phyloP scores from a whole-genome alignment of 2,797 vertebrate species.

The Alauda arvensis region DNA sequence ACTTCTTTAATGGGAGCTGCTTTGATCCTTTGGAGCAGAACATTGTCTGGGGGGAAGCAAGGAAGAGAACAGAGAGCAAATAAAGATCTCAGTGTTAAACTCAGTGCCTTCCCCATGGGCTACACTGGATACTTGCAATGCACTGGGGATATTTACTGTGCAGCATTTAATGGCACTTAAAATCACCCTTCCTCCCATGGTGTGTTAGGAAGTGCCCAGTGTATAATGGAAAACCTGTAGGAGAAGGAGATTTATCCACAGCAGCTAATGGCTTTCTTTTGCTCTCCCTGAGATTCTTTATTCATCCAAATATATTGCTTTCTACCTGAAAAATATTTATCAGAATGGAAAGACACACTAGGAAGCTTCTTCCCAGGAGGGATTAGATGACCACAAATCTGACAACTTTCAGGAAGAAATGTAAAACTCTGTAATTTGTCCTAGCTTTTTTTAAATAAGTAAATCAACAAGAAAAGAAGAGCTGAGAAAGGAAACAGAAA shows the following conservation, averaged over 20 bases:
- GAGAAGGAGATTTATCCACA: conserved; percentile 43
- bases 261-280: conserved; percentile 38
- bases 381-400: conserved; percentile 50
- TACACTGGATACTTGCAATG: conserved; percentile 3
- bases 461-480: conserved; percentile 18
- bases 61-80: neutral
- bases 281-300: conserved; percentile 29
- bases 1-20: neutral
- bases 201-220: conserved; percentile 21
- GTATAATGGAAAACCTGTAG: conserved; percentile 42
- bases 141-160: conserved; percentile 33
- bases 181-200: conserved; percentile 24
- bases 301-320: conserved; percentile 43
- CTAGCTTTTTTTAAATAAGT: neutral
- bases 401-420: neutral
- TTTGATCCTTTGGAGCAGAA: neutral
- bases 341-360: conserved; percentile 29
- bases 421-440: conserved; percentile 18
- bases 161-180: conserved; percentile 54
- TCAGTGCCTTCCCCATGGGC: neutral
- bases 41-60: neutral
- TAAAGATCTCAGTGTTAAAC: neutral
- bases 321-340: conserved; percentile 48
- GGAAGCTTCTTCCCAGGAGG: neutral
- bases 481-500: conserved; percentile 18